Evolutionary conservation across 2,113 vertebrate species (phyloP).

Genomic region (Chaetodon auriga): DNA sequence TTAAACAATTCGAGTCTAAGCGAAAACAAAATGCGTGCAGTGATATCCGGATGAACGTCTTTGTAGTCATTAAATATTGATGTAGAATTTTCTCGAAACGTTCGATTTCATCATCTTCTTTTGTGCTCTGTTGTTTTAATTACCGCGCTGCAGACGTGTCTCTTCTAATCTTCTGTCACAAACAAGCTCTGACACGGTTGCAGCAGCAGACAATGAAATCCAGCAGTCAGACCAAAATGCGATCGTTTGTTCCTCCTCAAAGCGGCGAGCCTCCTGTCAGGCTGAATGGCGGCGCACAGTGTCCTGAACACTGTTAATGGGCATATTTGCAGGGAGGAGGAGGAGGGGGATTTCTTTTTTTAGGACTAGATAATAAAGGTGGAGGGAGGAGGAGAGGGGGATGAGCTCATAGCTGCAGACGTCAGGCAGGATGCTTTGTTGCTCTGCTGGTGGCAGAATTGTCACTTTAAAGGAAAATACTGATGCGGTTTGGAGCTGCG

Average conservation of each 20-base stretch:
- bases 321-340: conserved; percentile 35
- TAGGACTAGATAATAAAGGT: conserved; percentile 60
- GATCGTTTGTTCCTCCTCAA: conserved; percentile 52
- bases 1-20: too few species aligned
- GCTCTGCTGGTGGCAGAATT: conserved; percentile 26
- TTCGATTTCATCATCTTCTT: background rate
- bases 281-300: conserved; percentile 20
- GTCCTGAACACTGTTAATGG: conserved; percentile 48
- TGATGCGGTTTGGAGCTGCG: background rate
- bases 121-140: background rate
- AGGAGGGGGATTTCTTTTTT: conserved; percentile 25
- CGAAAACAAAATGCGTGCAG: too few species aligned
- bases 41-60: too few species aligned
- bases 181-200: background rate
- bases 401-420: conserved; percentile 66
- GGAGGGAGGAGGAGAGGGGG: conserved; percentile 36
- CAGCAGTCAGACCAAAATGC: conserved; percentile 17
- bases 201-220: conserved; percentile 22
- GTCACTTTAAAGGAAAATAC: conserved; percentile 19
- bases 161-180: background rate
- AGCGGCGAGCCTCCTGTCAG: conserved; percentile 38
- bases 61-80: too few species aligned
- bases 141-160: background rate
- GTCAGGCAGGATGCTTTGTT: conserved; percentile 57
- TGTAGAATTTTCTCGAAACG: background rate